Conservation (phyloP, 2,888 invertebrate species). For the Keiferia lycopersicella region DNA sequence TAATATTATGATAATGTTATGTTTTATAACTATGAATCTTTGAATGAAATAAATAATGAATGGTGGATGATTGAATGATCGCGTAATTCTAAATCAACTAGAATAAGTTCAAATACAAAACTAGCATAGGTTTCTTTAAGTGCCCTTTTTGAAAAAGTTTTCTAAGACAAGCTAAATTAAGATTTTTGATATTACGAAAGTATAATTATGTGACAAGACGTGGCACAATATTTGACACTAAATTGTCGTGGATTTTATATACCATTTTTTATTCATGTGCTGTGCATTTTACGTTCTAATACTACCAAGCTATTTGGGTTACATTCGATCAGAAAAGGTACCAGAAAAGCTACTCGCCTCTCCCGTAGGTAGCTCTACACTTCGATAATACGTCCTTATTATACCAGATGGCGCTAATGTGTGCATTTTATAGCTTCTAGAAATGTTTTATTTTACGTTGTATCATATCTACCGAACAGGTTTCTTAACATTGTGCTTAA, state of each 20-base stretch:
- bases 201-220: not conserved
- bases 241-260: not conserved
- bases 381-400: not conserved
- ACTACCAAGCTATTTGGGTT: not conserved
- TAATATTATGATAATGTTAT: not conserved
- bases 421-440: not conserved
- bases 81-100: not conserved
- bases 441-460: not conserved
- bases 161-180: not conserved
- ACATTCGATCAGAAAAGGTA: not conserved
- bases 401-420: not conserved
- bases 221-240: not conserved
- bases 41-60: too few species aligned
- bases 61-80: not conserved
- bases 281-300: not conserved
- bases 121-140: not conserved
- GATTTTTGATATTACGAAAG: not conserved
- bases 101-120: conserved; percentile 7
- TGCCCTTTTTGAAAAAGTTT: not conserved
- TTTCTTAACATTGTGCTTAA: not conserved
- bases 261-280: too few species aligned
- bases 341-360: too few species aligned
- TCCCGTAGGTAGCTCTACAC: not conserved
- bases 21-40: not conserved
- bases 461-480: not conserved